Evolutionary conservation across 2,113 vertebrate genomes (phyloP).

Genomic region (Mus pahari): DNA sequence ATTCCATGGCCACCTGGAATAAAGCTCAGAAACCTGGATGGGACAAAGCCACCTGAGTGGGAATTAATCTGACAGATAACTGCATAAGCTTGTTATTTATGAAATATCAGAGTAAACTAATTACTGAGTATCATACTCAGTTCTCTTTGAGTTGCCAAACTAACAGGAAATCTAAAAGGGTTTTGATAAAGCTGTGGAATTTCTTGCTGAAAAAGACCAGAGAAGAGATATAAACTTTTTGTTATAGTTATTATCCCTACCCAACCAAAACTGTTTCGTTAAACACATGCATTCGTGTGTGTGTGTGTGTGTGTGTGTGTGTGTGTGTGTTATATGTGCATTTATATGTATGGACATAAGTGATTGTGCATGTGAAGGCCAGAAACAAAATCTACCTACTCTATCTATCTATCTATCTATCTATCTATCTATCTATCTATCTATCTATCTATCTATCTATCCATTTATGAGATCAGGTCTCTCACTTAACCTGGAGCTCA

Average conservation of each 20-base stretch:
- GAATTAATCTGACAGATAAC: constrained; percentile 6
- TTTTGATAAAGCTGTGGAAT: constrained; percentile 61
- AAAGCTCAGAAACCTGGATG: constrained; percentile 36
- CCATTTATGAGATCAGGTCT: background rate
- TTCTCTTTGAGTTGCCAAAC: constrained; percentile 65
- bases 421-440: too few relatives aligned
- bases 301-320: background rate
- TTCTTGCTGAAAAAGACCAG: constrained; percentile 72
- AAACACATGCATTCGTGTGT: constrained; percentile 66
- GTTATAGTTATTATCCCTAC: constrained; percentile 70
- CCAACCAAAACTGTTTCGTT: constrained; percentile 63
- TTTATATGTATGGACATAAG: background rate
- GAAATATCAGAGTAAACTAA: constrained; percentile 53
- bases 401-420: too few relatives aligned
- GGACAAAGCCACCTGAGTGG: background rate
- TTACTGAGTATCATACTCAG: constrained; percentile 19
- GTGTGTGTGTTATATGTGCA: background rate
- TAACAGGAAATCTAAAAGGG: constrained; percentile 69
- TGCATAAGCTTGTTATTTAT: constrained; percentile 55
- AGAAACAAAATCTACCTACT: background rate
- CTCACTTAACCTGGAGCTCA: background rate
- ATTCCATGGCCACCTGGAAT: constrained; percentile 45
- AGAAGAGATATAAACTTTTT: constrained; percentile 67
- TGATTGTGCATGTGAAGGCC: background rate
- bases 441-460: too few relatives aligned